Base-by-base conservation (phyloP, 2,797 vertebrate genomes). In the Paratrypauchen microcephalus region DNA sequence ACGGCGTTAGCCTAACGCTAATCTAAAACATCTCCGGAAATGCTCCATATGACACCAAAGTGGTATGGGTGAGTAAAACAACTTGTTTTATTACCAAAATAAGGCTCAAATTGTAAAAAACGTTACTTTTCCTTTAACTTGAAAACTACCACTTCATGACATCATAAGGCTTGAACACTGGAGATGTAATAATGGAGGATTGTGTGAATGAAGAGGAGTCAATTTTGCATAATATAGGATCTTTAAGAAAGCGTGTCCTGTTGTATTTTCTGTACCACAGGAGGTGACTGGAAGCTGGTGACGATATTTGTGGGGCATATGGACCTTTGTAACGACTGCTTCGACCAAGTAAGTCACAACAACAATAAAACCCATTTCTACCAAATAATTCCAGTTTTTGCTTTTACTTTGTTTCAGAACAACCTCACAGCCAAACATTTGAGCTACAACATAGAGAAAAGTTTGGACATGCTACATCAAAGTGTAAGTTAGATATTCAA, bases 221-320 rank as follows among this genome's bases (percentile, higher is more conserved):
- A 36, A 8, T 36, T 36, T 36, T 8, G 32, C 1, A 7, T 36
- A 7, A 36, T 36, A 36, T 1, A 36, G 7, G 32, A 36, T 2
- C 32, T n/a, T n/a, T 32, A 57, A 57, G 5, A 57, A 57, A 57
- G 0, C 4, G 4, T 0, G 5, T 7, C 16, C 15, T 28, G 6
- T 30, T 58, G 24, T 58, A 2, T 58, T 3, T 56, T 1, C 6
- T 41, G 59, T 5, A 28, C 23, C 41, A 55, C 72, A 98, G 96
- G 75, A 90, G 23, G 93, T 97, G 74, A 97, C 79, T 99, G 97
- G 97, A 98, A 99, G 89, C 88, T 99, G 73, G 88, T 97, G 79
- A 98, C 96, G 0, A 48, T 99, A 77, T 92, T 97, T 30, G 69
- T 95, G 24, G 97, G 96, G 57, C 83, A 70, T 80, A 94, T 87